These are phyloP conservation scores for Zaprionus gabonicus DNA, from an alignment of 1,140 invertebrate genomes.

Conservation along the genomic window DNA sequence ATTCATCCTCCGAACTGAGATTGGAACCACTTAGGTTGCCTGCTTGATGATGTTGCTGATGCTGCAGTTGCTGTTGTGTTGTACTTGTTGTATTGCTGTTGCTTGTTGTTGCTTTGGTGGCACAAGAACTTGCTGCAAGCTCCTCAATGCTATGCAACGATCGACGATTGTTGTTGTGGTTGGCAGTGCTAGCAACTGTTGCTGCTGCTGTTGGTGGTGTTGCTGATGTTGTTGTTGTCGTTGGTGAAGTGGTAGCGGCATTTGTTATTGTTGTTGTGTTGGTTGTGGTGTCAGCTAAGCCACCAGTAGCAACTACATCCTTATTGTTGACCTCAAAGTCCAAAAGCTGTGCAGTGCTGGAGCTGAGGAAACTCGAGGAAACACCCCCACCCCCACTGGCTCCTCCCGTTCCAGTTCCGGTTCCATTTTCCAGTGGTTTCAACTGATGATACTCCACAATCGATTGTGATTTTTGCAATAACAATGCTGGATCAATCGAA, in stretches of 20 bases:
- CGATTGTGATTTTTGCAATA: constrained; percentile 25
- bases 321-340: constrained; percentile 62
- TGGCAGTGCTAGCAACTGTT: constrained; percentile 50
- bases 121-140: constrained; percentile 72
- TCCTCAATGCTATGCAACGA: constrained; percentile 75
- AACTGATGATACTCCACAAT: constrained; percentile 66
- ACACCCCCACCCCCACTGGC: background rate
- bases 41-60: constrained; percentile 32
- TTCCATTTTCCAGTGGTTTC: constrained; percentile 54
- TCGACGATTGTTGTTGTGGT: constrained; percentile 38
- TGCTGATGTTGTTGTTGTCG: constrained; percentile 31
- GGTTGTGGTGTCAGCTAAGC: constrained; percentile 50
- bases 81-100: constrained; percentile 49
- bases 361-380: constrained; percentile 59
- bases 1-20: constrained; percentile 73
- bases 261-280: constrained; percentile 13
- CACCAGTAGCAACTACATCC: constrained; percentile 30
- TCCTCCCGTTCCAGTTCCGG: background rate
- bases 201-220: constrained; percentile 31
- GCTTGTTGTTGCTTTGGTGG: constrained; percentile 39
- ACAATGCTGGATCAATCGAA: constrained; percentile 18
- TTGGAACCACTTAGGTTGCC: constrained; percentile 66
- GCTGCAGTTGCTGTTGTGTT: constrained; percentile 30
- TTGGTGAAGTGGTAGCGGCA: constrained; percentile 17
- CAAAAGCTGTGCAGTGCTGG: constrained; percentile 59